phyloP scores from a whole-genome alignment of 2,888 invertebrate genomes.

The Luffia ferchaultella region DNA sequence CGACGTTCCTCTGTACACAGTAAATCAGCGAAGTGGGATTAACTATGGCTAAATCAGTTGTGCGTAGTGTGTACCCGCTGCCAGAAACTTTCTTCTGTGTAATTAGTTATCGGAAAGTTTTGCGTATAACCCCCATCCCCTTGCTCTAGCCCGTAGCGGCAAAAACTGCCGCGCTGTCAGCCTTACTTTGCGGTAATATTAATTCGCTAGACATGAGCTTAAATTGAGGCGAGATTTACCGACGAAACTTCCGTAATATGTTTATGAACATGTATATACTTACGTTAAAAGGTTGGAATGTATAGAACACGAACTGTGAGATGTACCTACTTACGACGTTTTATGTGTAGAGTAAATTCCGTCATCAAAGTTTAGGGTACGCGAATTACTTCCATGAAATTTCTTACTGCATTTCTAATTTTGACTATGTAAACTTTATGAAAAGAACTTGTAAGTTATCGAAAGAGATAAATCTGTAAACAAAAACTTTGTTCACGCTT shows the following conservation, averaged over 20 bases:
- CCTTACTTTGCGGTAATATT: slow-evolving; percentile 35
- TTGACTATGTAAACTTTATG: too few species aligned
- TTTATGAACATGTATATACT: background rate
- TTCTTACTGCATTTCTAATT: too few species aligned
- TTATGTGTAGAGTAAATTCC: too few species aligned
- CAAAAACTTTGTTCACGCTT: too few species aligned
- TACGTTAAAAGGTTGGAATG: background rate
- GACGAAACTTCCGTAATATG: background rate
- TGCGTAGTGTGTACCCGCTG: background rate
- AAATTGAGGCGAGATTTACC: background rate
- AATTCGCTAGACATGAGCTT: background rate
- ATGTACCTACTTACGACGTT: too few species aligned
- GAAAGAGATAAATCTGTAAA: too few species aligned
- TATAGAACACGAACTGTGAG: too few species aligned
- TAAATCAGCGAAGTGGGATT: background rate
- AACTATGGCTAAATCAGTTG: background rate
- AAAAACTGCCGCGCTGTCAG: slow-evolving; percentile 33
- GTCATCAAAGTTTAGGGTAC: too few species aligned
- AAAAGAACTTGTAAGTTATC: too few species aligned
- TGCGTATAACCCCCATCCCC: slow-evolving; percentile 30
- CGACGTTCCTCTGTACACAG: background rate
- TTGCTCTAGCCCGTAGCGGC: slow-evolving; percentile 24
- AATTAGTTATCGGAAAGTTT: slow-evolving; percentile 47
- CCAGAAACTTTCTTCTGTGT: slow-evolving; percentile 30
- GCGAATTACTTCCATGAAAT: too few species aligned